Base-by-base conservation (phyloP, 1,140 invertebrate species). In the Bombus turneri region DNA sequence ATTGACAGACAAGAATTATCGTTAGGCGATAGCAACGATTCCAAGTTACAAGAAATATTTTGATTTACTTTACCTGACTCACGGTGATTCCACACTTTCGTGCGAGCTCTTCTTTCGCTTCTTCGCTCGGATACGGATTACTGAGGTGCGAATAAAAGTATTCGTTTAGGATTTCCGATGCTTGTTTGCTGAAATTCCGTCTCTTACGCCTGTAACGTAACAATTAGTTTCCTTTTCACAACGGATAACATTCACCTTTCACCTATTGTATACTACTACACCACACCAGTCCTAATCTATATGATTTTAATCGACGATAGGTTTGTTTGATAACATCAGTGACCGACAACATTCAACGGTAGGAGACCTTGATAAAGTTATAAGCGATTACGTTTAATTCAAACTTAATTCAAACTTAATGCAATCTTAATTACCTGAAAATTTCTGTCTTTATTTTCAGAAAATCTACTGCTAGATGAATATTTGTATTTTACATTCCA, bases 61-160 rank as follows among this genome's bases (percentile, higher is more conserved):
- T 57, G 25, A 47, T 76, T 6, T 3, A 28, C 6, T 87, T 94
- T 95, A 98, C 97, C 96, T 98, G 98, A 92, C 98, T 98, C 39
- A 99, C 99, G 64, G 99, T 99, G 94, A 99, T 99, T 93, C 98
- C 98, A 96, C 99, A 99, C 95, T 99, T 99, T 94, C 99, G 97
- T n/a, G 99, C 99, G 94, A 99, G 96, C 95, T 99, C 99, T 96
- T 99, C 99, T 95, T 99, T 99, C 72, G 99, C 99, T 96, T 99
- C 99, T 96, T 99, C 99, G 93, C 98, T 99, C 80, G 99, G 99
- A 96, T 99, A 99, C 34, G 99, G 99, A 96, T 99, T 99, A 94
- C 98, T 99, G 88, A 99, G 96, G 95, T 99, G 99, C 87, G 99
- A 99, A 96, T 99, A 99, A 96, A 99, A 99, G 96, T 99, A 99